Base-by-base conservation (phyloP, 2,113 vertebrate genomes). In the Nothoprocta perdicaria region DNA sequence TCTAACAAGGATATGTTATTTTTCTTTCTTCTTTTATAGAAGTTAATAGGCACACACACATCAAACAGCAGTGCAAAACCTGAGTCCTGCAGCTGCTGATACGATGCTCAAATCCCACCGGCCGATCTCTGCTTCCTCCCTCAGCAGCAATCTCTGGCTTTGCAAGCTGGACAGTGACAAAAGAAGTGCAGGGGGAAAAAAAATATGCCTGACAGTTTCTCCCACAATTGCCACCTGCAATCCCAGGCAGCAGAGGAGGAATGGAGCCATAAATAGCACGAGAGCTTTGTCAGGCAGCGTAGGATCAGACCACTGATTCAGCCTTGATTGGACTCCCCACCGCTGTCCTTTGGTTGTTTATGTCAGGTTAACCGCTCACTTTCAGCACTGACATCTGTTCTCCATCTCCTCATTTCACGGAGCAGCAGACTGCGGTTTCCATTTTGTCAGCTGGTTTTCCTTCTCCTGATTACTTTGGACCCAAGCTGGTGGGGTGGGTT, bases 261-360 rank as follows among this genome's bases (percentile, higher is more conserved):
- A 89, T 15, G 79, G 53, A 72, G 83, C 78, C 38, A 35, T 93
- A 95, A 95, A 95, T 79, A 94, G 78, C 68, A 71, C 69, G 83
- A 67, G 69, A 80, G 78, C 77, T 94, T 85, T 92, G 89, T 91
- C 92, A 68, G 68, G 80, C 93, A 79, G 71, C 60, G 86, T 78
- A 74, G 93, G 91, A 95, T 93, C 86, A 87, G 84, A 95, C 75
- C 84, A 61, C 46, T 86, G 94, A 90, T 94, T 96, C 81, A 88
- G 89, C 68, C 93, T 93, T 95, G 95, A 96, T 84, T 96, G 69
- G 75, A 33, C 92, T 95, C 91, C 95, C 93, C 66, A 38, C 80
- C 0, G 48, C 71, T 86, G 78, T 69, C 76, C 58, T 85, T 83
- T 53, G 0, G 2, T 90, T 93, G 85, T 91, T 95, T 91, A 84